These are phyloP conservation scores for Nemopilema nomurai DNA, from an alignment of 30 jellyfish, hydroid and myxozoan species.

Conservation along the genomic window DNA sequence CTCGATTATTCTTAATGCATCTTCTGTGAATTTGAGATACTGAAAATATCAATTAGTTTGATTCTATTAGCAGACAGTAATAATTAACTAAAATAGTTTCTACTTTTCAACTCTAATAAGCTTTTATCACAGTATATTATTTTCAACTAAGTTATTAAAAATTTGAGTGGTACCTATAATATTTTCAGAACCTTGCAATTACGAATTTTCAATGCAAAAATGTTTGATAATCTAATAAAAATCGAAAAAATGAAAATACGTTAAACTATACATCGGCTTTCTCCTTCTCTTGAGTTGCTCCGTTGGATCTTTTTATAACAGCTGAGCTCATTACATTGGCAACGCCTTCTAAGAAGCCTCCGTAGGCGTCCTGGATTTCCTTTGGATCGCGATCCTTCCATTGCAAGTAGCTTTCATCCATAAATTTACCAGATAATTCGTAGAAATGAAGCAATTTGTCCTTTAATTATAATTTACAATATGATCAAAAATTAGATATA, in stretches of 20 bases:
- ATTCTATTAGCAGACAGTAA: not conserved
- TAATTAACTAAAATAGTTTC: too few relatives aligned
- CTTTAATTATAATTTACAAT: too few relatives aligned
- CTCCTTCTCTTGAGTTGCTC: not conserved
- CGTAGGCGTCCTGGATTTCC: constrained; percentile 30
- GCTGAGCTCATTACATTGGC: constrained; percentile 39
- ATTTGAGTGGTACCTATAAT: too few relatives aligned
- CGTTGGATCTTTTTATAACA: not conserved
- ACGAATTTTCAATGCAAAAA: too few relatives aligned
- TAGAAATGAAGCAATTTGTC: constrained; percentile 40
- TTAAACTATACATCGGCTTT: not conserved
- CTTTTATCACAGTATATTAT: too few relatives aligned
- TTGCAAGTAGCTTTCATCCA: not conserved
- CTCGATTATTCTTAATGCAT: constrained; percentile 9
- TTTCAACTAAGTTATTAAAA: too few relatives aligned
- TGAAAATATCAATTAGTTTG: not conserved
- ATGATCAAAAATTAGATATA: too few relatives aligned
- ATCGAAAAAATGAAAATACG: not conserved
- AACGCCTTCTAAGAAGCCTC: constrained; percentile 42
- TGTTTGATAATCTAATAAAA: too few relatives aligned
- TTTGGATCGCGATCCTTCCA: constrained; percentile 55
- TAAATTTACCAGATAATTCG: constrained; percentile 19
- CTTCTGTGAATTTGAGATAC: constrained; percentile 9
- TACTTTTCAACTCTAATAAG: too few relatives aligned
- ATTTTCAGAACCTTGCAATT: too few relatives aligned